Evolutionary conservation across 1,140 invertebrate genomes (phyloP), one percentile per base, ranked within the genome.

Genomic region (Octopus bimaculoides): DNA sequence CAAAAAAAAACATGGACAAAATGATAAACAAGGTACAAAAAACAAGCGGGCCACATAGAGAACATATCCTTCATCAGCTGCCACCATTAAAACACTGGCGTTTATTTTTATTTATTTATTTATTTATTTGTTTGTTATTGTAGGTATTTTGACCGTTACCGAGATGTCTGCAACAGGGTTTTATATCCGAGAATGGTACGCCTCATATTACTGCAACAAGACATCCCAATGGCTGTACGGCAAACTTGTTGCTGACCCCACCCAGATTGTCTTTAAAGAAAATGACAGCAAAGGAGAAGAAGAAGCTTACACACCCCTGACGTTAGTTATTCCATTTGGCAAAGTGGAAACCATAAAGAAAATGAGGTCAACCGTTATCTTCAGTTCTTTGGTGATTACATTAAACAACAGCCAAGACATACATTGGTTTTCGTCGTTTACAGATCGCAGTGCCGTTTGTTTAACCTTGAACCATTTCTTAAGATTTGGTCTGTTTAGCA

Each of bases 371-470:
- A 77, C 81, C 41, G 41, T 83, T 9, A 80, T 85, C 69, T 83
- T 81, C 61, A 66, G 79, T 77, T 81, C 82, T 12, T 66, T 83
- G 12, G 79, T 82, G 17, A 74, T 85, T 10, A 77, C 53, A 0
- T 41, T 56, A n/a, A 78, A 55, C 9, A 74, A 69, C n/a, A 14
- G 17, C 17, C 78, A 80, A 54, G 52, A 77, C 20, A 83, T 80
- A 73, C 75, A 81, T n/a, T 85, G 84, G 84, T 81, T 83, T 75
- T 82, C 82, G 8, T 83, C 84, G 17, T 77, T 85, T 26, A 17
- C 76, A 17, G 81, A 85, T 75, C 66, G 78, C 26, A 56, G 77
- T 12, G 66, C 53, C 41, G 55, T 81, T 9, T 82, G 75, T 53
- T 81, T 52, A 41, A 54, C 77, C 17, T 61, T 85, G 17, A 56